phyloP scores from a whole-genome alignment of 1,140 invertebrate genomes.

The Triops longicaudatus region DNA sequence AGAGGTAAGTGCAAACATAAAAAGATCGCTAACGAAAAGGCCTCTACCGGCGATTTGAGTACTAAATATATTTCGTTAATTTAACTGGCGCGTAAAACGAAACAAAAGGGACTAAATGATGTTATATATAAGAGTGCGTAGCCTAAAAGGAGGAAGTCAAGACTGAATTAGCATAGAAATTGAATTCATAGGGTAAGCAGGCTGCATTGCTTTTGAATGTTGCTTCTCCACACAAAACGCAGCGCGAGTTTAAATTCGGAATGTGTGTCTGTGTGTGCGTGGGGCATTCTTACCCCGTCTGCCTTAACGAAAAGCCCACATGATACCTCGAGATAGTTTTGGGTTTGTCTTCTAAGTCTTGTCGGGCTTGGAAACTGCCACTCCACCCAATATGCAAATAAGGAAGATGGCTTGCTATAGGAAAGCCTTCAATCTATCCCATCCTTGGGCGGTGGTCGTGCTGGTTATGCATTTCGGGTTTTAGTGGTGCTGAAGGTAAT shows the following conservation, averaged over 20 bases:
- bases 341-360: conserved; percentile 7
- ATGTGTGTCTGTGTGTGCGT: neutral
- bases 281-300: neutral
- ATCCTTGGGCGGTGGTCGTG: conserved; percentile 5
- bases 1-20: neutral
- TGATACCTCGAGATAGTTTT: conserved; percentile 9
- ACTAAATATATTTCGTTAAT: neutral
- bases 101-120: neutral
- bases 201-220: neutral
- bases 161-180: conserved; percentile 5
- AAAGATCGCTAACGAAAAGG: neutral
- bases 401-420: conserved; percentile 11
- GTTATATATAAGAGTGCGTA: neutral
- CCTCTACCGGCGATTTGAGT: neutral
- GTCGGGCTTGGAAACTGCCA: neutral
- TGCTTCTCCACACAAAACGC: neutral
- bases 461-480: neutral
- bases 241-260: neutral
- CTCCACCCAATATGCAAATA: conserved; percentile 12
- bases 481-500: conserved; percentile 11
- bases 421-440: conserved; percentile 3
- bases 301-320: conserved; percentile 6
- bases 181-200: conserved; percentile 15
- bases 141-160: neutral
- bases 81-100: neutral